These are phyloP conservation scores for Sciurus vulgaris DNA, from an alignment of 2,797 vertebrate genomes.

Conservation along the genomic window DNA sequence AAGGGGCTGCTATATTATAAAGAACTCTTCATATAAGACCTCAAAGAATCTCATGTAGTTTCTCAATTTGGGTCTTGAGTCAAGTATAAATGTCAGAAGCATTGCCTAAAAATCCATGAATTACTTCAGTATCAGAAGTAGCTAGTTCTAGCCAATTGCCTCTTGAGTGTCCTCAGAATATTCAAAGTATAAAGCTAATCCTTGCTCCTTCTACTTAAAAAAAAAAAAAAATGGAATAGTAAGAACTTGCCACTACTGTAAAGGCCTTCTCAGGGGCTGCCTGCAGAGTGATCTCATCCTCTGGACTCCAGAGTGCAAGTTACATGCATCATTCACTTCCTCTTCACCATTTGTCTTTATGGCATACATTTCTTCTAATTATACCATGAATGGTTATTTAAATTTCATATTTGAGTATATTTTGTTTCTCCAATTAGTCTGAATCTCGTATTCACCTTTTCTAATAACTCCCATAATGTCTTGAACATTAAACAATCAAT, in stretches of 20 bases:
- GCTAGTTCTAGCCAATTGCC: not conserved
- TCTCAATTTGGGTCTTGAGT: not conserved
- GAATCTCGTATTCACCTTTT: slow-evolving; percentile 15
- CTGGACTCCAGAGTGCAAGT: not conserved
- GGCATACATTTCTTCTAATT: not conserved
- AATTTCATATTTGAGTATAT: not conserved
- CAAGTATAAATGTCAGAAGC: not conserved
- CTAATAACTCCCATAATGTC: not conserved
- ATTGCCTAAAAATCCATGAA: not conserved
- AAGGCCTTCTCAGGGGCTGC: not conserved
- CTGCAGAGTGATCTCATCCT: not conserved
- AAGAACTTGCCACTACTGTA: not conserved
- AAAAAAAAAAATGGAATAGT: not conserved
- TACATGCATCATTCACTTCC: not conserved
- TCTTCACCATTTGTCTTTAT: not conserved
- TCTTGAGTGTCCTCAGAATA: not conserved
- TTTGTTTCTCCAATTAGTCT: slow-evolving; percentile 18
- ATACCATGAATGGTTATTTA: not conserved
- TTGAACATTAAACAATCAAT: not conserved
- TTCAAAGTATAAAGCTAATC: not conserved
- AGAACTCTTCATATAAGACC: not conserved
- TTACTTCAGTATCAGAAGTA: not conserved
- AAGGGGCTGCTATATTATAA: not conserved
- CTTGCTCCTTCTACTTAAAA: not conserved
- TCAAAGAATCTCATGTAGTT: not conserved